These are phyloP conservation scores for Gallinago media DNA, from an alignment of 2,113 vertebrate species.

Conservation along the genomic window DNA sequence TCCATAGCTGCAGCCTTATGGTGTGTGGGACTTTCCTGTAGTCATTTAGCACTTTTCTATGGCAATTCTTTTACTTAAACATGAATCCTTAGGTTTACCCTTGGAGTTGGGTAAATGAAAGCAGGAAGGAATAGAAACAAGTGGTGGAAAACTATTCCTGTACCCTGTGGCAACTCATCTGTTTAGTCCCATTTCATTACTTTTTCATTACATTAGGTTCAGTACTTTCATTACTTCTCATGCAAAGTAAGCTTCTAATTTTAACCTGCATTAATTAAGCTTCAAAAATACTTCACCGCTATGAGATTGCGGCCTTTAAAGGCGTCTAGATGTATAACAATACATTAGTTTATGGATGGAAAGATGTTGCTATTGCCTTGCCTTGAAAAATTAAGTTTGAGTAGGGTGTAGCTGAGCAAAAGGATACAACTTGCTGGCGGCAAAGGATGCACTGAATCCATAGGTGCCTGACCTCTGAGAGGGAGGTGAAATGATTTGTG, in stretches of 20 bases:
- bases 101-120: background rate
- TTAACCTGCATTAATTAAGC: background rate
- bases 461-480: background rate
- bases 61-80: background rate
- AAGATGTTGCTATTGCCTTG: background rate
- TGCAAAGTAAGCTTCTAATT: slow-evolving; percentile 8
- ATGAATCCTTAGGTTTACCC: background rate
- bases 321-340: background rate
- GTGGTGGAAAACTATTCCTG: background rate
- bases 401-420: background rate
- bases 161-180: background rate
- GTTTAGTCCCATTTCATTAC: background rate
- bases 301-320: background rate
- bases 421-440: background rate
- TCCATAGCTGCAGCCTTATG: background rate
- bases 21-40: background rate
- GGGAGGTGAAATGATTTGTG: background rate
- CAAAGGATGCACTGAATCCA: fast-evolving
- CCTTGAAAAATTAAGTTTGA: background rate
- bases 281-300: background rate
- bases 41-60: background rate
- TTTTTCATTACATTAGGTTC: background rate
- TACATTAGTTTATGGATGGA: background rate
- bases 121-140: background rate
- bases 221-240: background rate